Conservation (phyloP, 2,888 invertebrate genomes). For the Melieria picta region DNA sequence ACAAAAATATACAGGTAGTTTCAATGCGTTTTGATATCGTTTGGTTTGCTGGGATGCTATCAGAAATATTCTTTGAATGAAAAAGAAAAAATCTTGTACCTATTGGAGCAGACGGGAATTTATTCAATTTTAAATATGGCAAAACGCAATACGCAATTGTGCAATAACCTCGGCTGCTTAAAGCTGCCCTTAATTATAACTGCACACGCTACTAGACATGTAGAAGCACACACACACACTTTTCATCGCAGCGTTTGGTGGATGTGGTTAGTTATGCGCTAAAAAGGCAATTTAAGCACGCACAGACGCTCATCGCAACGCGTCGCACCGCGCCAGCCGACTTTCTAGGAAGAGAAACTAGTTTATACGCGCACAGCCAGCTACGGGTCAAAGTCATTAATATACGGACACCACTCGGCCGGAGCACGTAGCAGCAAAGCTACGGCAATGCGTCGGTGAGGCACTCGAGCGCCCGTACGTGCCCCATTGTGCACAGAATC, state of each 20-base stretch:
- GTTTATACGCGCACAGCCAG: conserved; percentile 44
- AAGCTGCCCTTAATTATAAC: no score
- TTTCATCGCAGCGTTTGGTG: neutral
- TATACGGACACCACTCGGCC: conserved; percentile 32
- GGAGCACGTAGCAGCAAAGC: neutral
- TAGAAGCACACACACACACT: neutral
- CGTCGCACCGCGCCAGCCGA: neutral
- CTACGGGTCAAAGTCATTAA: conserved; percentile 50
- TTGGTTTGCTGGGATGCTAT: no score
- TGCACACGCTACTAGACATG: neutral
- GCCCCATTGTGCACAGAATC: neutral
- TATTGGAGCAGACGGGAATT: no score
- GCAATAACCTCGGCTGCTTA: no score
- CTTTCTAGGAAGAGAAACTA: conserved; percentile 35
- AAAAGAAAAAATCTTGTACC: no score
- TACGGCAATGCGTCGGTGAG: neutral
- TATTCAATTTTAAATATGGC: no score
- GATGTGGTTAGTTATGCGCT: conserved; percentile 18
- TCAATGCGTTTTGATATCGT: no score
- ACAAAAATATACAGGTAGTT: no score
- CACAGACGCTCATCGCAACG: conserved; percentile 15
- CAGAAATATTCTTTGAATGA: no score
- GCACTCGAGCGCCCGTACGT: conserved; percentile 15
- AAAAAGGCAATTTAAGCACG: conserved; percentile 24
- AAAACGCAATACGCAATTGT: no score